These are phyloP conservation scores for Poecilia picta DNA, from an alignment of 2,797 vertebrate genomes.

Conservation along the genomic window DNA sequence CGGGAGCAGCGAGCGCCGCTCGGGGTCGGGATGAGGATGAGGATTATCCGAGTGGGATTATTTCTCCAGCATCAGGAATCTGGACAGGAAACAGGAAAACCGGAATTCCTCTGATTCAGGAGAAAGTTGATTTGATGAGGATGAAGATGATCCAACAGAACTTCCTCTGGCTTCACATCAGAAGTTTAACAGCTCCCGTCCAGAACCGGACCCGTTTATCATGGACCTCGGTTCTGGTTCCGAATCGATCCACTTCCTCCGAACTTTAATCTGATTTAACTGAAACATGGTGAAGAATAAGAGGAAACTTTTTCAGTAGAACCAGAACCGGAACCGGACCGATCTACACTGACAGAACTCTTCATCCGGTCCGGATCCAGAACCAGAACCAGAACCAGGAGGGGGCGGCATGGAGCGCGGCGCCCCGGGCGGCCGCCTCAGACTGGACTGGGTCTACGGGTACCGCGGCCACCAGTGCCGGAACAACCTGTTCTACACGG, in stretches of 20 bases:
- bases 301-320: background rate
- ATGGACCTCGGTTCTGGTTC: background rate
- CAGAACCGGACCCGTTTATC: no score
- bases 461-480: slow-evolving; percentile 96
- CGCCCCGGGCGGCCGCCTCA: slow-evolving; percentile 89
- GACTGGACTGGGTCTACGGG: slow-evolving; percentile 94
- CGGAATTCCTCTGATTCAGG: background rate
- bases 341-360: background rate
- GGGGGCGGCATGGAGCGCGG: slow-evolving; percentile 87
- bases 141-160: background rate
- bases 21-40: slow-evolving; percentile 37
- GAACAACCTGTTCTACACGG: slow-evolving; percentile 95
- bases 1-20: slow-evolving; percentile 25
- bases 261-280: background rate
- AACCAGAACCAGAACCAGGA: background rate
- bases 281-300: background rate
- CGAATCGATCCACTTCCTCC: background rate
- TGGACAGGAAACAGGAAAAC: background rate
- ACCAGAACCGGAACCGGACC: slow-evolving; percentile 1
- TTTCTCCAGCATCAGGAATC: slow-evolving; percentile 48
- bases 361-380: background rate
- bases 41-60: slow-evolving; percentile 75
- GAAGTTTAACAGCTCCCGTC: no score
- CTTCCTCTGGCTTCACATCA: background rate
- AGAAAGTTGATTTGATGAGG: background rate